Conservation (phyloP, 2,797 vertebrate species). For the Buceros bicornis region DNA sequence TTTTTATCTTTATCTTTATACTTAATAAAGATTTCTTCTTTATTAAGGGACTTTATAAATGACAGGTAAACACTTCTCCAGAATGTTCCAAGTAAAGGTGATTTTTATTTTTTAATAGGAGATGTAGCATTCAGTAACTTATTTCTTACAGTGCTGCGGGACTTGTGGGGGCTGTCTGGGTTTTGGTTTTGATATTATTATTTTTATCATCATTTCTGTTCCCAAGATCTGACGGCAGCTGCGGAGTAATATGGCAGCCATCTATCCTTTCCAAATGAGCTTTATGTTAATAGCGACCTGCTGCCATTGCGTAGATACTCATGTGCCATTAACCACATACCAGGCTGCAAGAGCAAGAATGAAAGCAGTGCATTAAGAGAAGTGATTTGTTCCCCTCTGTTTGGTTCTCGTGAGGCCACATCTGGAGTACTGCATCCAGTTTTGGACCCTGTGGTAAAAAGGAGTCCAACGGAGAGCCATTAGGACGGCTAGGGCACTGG, state of each 20-base stretch:
- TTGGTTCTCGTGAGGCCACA: neutral
- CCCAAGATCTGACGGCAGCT: neutral
- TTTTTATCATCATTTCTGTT: neutral
- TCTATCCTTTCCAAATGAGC: neutral
- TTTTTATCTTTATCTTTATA: too few species aligned
- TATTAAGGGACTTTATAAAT: neutral
- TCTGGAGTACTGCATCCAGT: neutral
- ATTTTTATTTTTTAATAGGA: neutral
- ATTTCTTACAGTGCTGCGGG: neutral
- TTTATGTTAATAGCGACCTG: neutral
- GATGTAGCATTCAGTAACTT: neutral
- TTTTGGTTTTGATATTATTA: neutral
- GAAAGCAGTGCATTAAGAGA: neutral
- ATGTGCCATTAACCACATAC: neutral
- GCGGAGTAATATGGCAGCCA: neutral
- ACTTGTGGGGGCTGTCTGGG: neutral
- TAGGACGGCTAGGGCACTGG: neutral
- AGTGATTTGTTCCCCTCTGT: neutral
- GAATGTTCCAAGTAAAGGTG: neutral
- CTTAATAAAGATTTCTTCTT: neutral
- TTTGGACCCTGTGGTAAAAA: neutral
- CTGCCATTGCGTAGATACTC: neutral
- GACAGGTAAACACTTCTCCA: neutral
- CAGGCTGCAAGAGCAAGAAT: neutral
- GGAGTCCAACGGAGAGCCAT: neutral